Evolutionary conservation across 2,888 invertebrate genomes (phyloP).

Genomic region (Thereva nobilitata): DNA sequence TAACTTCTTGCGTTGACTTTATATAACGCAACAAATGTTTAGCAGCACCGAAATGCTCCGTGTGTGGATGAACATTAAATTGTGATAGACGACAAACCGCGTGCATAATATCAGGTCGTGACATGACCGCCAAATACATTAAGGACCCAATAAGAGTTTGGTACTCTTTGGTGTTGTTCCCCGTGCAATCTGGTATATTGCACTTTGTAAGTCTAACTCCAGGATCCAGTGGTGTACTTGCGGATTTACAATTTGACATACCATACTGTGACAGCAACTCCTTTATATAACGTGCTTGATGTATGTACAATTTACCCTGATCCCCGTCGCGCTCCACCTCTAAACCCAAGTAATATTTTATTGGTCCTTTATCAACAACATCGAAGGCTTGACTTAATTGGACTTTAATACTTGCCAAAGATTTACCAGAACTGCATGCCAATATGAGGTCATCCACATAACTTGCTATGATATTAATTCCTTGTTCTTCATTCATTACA

Average conservation of each 20-base stretch:
- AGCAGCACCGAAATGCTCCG: conserved; percentile 38
- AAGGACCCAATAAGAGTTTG: conserved; percentile 42
- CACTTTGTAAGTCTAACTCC: conserved; percentile 35
- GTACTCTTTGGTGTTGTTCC: conserved; percentile 37
- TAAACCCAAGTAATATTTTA: too few relatives aligned
- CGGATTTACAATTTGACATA: conserved; percentile 22
- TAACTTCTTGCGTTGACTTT: conserved; percentile 24
- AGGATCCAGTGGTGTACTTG: conserved; percentile 36
- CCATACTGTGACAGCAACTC: conserved; percentile 13
- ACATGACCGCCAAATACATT: conserved; percentile 38
- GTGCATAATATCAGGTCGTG: conserved; percentile 43
- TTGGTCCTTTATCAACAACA: too few relatives aligned
- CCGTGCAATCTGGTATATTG: conserved; percentile 24
- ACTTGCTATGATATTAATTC: conserved; percentile 6
- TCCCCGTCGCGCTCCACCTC: too few relatives aligned
- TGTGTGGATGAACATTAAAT: conserved; percentile 41
- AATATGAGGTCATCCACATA: conserved; percentile 26
- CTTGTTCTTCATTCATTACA: conserved; percentile 37
- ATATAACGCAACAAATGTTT: conserved; percentile 42
- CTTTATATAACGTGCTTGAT: conserved; percentile 19
- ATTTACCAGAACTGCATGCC: neutral
- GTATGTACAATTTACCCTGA: too few relatives aligned
- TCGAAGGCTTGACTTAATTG: neutral
- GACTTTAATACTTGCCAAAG: neutral
- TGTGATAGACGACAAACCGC: conserved; percentile 41